These are phyloP conservation scores for Crax fasciolata DNA, from an alignment of 2,797 vertebrate genomes.

Conservation along the genomic window DNA sequence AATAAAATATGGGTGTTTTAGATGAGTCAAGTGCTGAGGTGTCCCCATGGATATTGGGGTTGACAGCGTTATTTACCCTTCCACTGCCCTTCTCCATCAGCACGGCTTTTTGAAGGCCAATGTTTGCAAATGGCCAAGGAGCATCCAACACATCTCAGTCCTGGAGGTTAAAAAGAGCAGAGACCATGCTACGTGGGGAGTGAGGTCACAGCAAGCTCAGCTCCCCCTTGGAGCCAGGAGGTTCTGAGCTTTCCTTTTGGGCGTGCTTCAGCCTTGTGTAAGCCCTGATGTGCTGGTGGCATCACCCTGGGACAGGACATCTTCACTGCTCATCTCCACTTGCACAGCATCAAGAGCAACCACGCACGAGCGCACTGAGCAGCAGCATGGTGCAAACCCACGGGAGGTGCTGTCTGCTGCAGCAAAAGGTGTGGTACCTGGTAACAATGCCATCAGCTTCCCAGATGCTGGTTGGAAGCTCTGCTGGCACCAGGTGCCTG, in stretches of 20 bases:
- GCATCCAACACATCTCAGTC: background rate
- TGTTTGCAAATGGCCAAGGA: background rate
- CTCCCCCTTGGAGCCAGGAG: background rate
- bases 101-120: background rate
- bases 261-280: background rate
- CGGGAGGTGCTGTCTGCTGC: background rate
- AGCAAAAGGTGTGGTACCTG: accelerated
- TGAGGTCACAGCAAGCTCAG: accelerated
- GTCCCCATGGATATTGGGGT: accelerated
- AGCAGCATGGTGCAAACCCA: accelerated
- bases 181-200: accelerated
- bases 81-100: background rate
- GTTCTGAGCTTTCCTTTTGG: background rate
- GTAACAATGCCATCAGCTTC: background rate
- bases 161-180: background rate
- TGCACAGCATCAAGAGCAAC: background rate
- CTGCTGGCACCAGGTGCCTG: background rate
- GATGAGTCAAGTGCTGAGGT: accelerated
- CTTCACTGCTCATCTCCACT: background rate
- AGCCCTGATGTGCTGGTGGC: background rate
- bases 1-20: accelerated
- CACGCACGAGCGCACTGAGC: background rate
- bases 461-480: background rate
- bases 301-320: background rate
- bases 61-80: background rate